Base-by-base conservation (phyloP, 2,797 vertebrate species). In the Nannoperca obscura region DNA sequence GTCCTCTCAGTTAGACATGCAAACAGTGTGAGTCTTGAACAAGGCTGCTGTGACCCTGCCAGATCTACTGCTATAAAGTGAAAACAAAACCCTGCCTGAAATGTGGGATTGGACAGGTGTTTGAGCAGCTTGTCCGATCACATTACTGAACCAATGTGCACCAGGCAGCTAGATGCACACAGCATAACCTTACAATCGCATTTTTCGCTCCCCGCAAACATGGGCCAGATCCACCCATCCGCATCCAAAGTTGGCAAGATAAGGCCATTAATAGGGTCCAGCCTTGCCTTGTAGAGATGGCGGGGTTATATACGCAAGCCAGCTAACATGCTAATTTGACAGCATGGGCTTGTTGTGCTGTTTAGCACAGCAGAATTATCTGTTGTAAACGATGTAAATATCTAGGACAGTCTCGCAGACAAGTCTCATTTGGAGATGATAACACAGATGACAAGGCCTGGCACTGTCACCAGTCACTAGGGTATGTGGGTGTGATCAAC, bases 131-230 rank as follows among this genome's bases (percentile, higher is more conserved):
- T 94, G 83, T 87, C 84, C 82, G 89, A 94, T 95, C 93, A 93
- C 93, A 95, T 95, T 95, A 94, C 93, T 86, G 82, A 95, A 95
- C 93, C 95, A 92, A 90, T 95, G 90, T 94, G 90, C 92, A 94
- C 84, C 88, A 89, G 86, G 89, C 90, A 96, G 90, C 90, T 91
- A 96, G 94, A 95, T 95, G 91, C 94, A 94, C 93, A 93, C 88
- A 93, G 90, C 92, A 95, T 95, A 96, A 95, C 94, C 94, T 95
- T 94, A 94, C 95, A 96, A 96, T 97, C 92, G 85, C 90, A 95
- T 96, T 96, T 96, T 91, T 88, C 52, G 58, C 85, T 72, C 83
- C 71, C 71, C 73, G 38, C 87, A 91, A 93, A 92, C 90, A 88
- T 87, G 90, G 90, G 90, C 90, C 87, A 90, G 82, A 82, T 90